phyloP scores from a whole-genome alignment of 1,140 invertebrate genomes.

The Pogonomyrmex barbatus region DNA sequence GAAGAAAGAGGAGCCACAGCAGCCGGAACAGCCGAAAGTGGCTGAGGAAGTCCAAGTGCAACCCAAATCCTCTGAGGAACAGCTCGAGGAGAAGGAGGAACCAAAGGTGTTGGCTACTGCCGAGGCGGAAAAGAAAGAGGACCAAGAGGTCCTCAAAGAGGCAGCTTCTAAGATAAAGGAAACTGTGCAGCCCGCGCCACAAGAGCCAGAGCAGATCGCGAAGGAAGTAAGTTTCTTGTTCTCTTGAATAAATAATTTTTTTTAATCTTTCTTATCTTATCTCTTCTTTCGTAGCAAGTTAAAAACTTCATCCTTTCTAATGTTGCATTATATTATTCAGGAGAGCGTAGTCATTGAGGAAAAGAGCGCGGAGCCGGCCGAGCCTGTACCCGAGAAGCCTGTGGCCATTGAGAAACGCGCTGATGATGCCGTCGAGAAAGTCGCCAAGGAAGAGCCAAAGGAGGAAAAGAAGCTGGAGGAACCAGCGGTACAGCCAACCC shows the following conservation, averaged over 20 bases:
- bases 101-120: slow-evolving; percentile 7
- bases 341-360: slow-evolving; percentile 41
- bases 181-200: slow-evolving; percentile 48
- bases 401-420: slow-evolving; percentile 65
- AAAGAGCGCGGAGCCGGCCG: slow-evolving; percentile 27
- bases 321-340: not conserved
- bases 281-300: not conserved
- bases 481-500: slow-evolving; percentile 14
- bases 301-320: not conserved
- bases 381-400: slow-evolving; percentile 20
- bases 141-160: slow-evolving; percentile 70
- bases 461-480: slow-evolving; percentile 73
- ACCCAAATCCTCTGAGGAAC: slow-evolving; percentile 45
- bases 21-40: slow-evolving; percentile 26
- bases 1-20: slow-evolving; percentile 67
- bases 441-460: slow-evolving; percentile 62
- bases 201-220: slow-evolving; percentile 50
- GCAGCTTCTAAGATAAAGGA: slow-evolving; percentile 68
- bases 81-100: slow-evolving; percentile 58
- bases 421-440: slow-evolving; percentile 63
- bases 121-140: slow-evolving; percentile 50
- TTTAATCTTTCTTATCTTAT: not conserved
- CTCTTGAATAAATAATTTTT: not conserved
- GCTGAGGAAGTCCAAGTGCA: slow-evolving; percentile 19
- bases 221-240: slow-evolving; percentile 64